Base-by-base conservation (phyloP, 2,888 invertebrate species). In the Spisula subtruncata region DNA sequence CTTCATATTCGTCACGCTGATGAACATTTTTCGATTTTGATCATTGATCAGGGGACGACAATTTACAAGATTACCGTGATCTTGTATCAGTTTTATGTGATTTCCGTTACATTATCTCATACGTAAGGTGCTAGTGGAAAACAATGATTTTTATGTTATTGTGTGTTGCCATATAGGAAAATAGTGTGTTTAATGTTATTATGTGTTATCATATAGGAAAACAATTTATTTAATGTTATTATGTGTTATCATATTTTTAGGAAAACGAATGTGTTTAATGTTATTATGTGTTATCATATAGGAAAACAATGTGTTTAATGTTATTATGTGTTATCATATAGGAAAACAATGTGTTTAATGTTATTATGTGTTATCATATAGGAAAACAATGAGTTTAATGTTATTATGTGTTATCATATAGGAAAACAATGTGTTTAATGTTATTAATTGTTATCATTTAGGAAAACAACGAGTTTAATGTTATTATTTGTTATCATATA, bases 151-250 rank as follows among this genome's bases (percentile, higher is more conserved):
- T 66, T 25, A 25, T 66, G 20, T 66, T 4, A 66, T 8, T 10
- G 4, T 66, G n/a, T 66, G n/a, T 25, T 66, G 25, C 25, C 60
- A 66, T 66, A n/a, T 66, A n/a, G n/a, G n/a, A n/a, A n/a, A n/a
- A n/a, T n/a, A 66, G 25, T 66, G 60, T 25, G 60, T 66, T 41
- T 66, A 66, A 25, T 66, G 20, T 66, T 4, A 66, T 8, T 10
- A 1, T 66, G n/a, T 66, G n/a, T 25, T 66, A 66, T 66, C 60
- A 66, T 66, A n/a, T 66, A n/a, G n/a, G n/a, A n/a, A n/a, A 66
- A 66, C 25, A 25, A 10, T n/a, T n/a, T n/a, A 25, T 66, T 41
- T 66, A 66, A 25, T 66, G 20, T 66, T 4, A 66, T 8, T 10
- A 1, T 66, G n/a, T 66, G n/a, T 25, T 66, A 66, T 66, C 60